Conservation (phyloP, 2,888 invertebrate genomes). For the Apamea anceps region DNA sequence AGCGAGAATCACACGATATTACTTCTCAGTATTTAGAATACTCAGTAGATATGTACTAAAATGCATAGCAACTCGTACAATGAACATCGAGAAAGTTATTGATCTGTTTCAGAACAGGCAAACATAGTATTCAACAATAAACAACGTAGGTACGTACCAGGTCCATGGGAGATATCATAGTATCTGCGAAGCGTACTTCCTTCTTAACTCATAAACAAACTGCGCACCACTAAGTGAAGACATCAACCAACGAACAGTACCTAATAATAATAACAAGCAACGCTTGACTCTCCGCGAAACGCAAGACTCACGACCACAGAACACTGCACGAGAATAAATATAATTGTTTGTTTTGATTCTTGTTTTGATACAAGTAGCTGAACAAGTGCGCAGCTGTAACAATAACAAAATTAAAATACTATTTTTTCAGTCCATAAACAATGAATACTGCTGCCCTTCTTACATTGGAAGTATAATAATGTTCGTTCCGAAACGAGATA, state of each 20-base stretch:
- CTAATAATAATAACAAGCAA: slow-evolving; percentile 6
- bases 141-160: slow-evolving; percentile 67
- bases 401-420: slow-evolving; percentile 31
- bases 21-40: background rate
- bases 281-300: slow-evolving; percentile 57
- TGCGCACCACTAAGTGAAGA: slow-evolving; percentile 62
- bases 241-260: slow-evolving; percentile 53
- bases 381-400: slow-evolving; percentile 54
- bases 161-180: slow-evolving; percentile 70
- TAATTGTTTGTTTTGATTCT: slow-evolving; percentile 68
- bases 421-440: background rate
- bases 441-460: background rate
- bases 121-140: slow-evolving; percentile 20
- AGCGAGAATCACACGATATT: background rate
- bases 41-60: slow-evolving; percentile 1
- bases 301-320: background rate
- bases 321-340: slow-evolving; percentile 49
- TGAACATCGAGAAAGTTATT: slow-evolving; percentile 30
- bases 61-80: slow-evolving; percentile 20
- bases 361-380: slow-evolving; percentile 56
- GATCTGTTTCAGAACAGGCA: slow-evolving; percentile 34
- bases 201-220: slow-evolving; percentile 50
- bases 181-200: slow-evolving; percentile 46
- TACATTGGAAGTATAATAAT: slow-evolving; percentile 44
- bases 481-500: slow-evolving; percentile 50